Conservation (phyloP, 1,140 invertebrate species). For the Coelopa frigida region DNA sequence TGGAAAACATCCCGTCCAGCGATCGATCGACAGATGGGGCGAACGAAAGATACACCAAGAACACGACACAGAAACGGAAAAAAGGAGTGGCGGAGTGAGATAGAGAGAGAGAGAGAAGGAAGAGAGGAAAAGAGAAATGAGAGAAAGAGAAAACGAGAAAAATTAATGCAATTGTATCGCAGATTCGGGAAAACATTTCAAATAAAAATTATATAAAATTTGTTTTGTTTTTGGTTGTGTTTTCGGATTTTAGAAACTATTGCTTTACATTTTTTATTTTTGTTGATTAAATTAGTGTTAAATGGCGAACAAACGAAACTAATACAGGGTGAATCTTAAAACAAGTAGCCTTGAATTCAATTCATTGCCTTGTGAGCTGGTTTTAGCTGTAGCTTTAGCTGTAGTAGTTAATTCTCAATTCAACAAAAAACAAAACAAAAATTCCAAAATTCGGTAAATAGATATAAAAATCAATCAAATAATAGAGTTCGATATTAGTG, state of each 20-base stretch:
- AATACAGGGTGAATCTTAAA: no score
- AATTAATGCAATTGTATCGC: not conserved
- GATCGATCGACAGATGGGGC: not conserved
- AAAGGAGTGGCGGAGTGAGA: not conserved
- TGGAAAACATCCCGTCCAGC: constrained; percentile 8
- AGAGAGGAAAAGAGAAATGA: constrained; percentile 14
- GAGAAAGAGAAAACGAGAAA: constrained; percentile 12
- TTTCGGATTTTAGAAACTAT: constrained; percentile 3
- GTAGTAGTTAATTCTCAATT: no score
- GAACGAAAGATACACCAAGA: constrained; percentile 5
- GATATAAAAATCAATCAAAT: not conserved
- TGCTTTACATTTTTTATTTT: constrained; percentile 10
- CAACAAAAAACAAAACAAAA: constrained; percentile 20
- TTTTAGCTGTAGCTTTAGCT: no score
- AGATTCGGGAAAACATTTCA: not conserved
- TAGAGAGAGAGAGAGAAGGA: not conserved
- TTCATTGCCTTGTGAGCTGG: no score
- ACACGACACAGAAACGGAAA: constrained; percentile 8
- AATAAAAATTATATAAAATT: constrained; percentile 16
- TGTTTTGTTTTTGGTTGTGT: constrained; percentile 11
- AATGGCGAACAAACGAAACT: no score
- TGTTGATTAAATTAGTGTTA: no score
- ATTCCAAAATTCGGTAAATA: constrained; percentile 1
- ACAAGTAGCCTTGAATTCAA: no score
- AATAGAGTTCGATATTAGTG: not conserved